phyloP scores from a whole-genome alignment of 1,140 invertebrate species.

The Goniozus legneri region DNA sequence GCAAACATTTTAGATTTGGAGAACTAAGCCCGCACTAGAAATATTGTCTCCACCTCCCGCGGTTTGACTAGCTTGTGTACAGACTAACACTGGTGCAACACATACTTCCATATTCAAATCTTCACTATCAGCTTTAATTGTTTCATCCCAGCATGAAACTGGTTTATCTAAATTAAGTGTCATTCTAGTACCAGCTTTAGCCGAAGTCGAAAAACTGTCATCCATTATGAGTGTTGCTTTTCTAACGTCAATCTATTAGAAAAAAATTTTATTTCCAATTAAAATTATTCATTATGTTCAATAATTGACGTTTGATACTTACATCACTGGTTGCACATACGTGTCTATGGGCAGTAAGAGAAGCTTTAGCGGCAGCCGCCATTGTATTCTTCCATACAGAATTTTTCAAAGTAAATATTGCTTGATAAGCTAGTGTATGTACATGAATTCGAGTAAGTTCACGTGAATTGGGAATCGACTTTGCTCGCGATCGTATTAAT shows the following conservation, averaged over 20 bases:
- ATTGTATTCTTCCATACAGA: slow-evolving; percentile 74
- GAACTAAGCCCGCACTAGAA: slow-evolving; percentile 76
- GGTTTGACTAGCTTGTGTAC: slow-evolving; percentile 77
- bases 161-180: slow-evolving; percentile 67
- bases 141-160: slow-evolving; percentile 81
- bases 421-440: slow-evolving; percentile 85
- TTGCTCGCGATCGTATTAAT: slow-evolving; percentile 51
- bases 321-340: slow-evolving; percentile 74
- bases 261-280: background rate
- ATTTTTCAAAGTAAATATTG: slow-evolving; percentile 69
- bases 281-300: background rate
- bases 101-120: slow-evolving; percentile 66
- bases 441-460: slow-evolving; percentile 76
- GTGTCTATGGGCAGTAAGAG: slow-evolving; percentile 79
- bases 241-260: slow-evolving; percentile 62
- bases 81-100: slow-evolving; percentile 81
- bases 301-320: slow-evolving; percentile 21
- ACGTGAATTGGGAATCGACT: slow-evolving; percentile 52
- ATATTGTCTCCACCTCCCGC: slow-evolving; percentile 88
- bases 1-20: slow-evolving; percentile 63
- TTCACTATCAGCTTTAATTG: slow-evolving; percentile 45
- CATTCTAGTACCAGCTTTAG: slow-evolving; percentile 56
- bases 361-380: slow-evolving; percentile 79
- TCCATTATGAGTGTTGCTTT: slow-evolving; percentile 76
- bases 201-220: slow-evolving; percentile 78